Percentiles rank a stretch among this genome's conserved stretches.
Evolutionary conservation across 2,888 invertebrate genomes (phyloP).

Genomic region (Palloptera scutellata): DNA sequence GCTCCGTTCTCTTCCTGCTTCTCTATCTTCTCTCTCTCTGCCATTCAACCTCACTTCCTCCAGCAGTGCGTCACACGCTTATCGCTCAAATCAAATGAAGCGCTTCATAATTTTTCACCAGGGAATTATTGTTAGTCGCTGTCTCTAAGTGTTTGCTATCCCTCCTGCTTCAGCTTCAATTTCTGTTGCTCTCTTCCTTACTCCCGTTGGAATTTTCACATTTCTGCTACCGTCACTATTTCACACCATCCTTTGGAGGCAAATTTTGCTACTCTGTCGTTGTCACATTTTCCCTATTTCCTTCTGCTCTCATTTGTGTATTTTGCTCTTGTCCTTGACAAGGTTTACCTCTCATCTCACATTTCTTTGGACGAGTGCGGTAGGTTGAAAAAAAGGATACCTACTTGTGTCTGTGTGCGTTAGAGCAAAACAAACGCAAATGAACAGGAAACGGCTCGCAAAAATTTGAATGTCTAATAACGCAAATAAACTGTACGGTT

Average conservation of each 20-base stretch:
- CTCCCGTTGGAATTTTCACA: background rate
- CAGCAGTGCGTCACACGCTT: slow-evolving; percentile 27
- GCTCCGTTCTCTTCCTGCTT: too few relatives aligned
- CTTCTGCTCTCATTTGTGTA: slow-evolving; percentile 11
- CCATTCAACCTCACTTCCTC: too few relatives aligned
- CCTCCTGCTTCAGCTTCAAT: too few relatives aligned
- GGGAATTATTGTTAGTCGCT: slow-evolving; percentile 51
- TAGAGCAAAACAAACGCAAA: too few relatives aligned
- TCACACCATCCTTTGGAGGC: too few relatives aligned
- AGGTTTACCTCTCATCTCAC: background rate
- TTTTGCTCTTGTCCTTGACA: slow-evolving; percentile 21
- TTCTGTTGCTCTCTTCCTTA: background rate
- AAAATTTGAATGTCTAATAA: slow-evolving; percentile 50
- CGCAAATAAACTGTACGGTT: slow-evolving; percentile 38
- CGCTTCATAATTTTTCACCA: slow-evolving; percentile 59
- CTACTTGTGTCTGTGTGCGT: slow-evolving; percentile 14
- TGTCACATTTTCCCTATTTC: background rate
- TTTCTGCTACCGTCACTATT: background rate
- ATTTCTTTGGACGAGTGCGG: background rate
- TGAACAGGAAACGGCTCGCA: slow-evolving; percentile 30
- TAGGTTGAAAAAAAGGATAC: slow-evolving; percentile 17
- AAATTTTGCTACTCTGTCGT: too few relatives aligned
- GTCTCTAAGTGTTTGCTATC: background rate
- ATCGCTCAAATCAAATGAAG: slow-evolving; percentile 56
- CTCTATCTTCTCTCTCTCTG: too few relatives aligned